Percentiles rank a stretch among this genome's conserved stretches.
These are phyloP conservation scores for Aphelenchoides besseyi DNA, from an alignment of 1,140 invertebrate species.

Conservation along the genomic window DNA sequence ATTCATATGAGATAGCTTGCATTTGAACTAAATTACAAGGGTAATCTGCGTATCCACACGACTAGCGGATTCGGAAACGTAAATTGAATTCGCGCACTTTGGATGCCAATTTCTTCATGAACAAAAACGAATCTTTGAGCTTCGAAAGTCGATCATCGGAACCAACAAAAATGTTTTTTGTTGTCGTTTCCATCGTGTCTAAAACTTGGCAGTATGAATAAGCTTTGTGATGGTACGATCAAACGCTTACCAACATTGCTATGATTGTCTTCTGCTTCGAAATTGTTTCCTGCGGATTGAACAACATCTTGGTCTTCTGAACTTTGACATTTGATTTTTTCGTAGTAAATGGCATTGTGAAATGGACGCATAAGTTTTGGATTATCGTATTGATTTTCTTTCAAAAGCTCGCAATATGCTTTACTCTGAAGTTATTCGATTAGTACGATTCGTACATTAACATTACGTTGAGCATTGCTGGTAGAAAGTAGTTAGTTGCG, in stretches of 20 bases:
- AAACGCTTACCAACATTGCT: too few relatives aligned
- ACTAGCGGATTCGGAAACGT: slow-evolving; percentile 31
- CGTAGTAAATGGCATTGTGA: slow-evolving; percentile 58
- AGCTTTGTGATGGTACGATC: too few relatives aligned
- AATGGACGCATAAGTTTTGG: slow-evolving; percentile 61
- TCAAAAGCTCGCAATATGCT: slow-evolving; percentile 59
- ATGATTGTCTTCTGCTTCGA: too few relatives aligned
- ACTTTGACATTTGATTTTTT: slow-evolving; percentile 45
- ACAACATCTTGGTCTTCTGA: background rate
- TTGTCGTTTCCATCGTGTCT: slow-evolving; percentile 14
- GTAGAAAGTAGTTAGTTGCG: slow-evolving; percentile 59
- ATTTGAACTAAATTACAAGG: too few relatives aligned
- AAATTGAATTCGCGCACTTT: slow-evolving; percentile 55
- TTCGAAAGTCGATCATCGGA: too few relatives aligned
- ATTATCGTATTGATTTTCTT: slow-evolving; percentile 59
- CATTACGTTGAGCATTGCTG: slow-evolving; percentile 50
- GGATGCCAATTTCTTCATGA: slow-evolving; percentile 47
- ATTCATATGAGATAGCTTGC: background rate
- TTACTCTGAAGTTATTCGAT: slow-evolving; percentile 33
- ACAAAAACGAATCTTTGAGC: background rate
- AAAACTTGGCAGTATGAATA: too few relatives aligned
- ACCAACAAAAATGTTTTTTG: background rate
- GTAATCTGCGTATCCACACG: background rate
- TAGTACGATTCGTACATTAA: background rate
- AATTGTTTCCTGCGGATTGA: too few relatives aligned